A percentile compares a stretch with the other conserved stretches of the same genome.
Evolutionary conservation across 30 jellyfish, hydroid and myxozoan genomes (phyloP).

Genomic region (Haliclystus octoradiatus): DNA sequence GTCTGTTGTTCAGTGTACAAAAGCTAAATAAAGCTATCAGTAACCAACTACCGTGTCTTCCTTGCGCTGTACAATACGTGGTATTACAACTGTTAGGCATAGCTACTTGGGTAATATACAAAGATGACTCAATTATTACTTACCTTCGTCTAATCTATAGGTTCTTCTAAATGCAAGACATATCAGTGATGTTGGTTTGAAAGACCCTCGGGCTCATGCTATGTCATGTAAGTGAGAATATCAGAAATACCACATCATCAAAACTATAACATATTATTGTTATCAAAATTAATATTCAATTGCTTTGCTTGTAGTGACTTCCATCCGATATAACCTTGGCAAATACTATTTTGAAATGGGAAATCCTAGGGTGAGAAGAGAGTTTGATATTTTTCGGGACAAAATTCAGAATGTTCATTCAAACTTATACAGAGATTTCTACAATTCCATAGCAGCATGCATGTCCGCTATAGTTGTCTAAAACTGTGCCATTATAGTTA

Average conservation of each 20-base stretch:
- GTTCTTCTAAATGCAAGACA: conserved; percentile 41
- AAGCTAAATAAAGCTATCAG: too few relatives aligned
- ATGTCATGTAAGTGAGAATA: conserved; percentile 39
- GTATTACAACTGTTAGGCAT: too few relatives aligned
- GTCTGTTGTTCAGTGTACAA: too few relatives aligned
- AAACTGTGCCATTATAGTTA: too few relatives aligned
- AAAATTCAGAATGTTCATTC: background rate
- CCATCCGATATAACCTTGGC: conserved; percentile 62
- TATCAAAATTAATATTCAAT: background rate
- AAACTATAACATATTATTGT: background rate
- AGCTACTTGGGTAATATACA: too few relatives aligned
- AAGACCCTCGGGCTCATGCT: conserved; percentile 63
- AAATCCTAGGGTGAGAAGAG: conserved; percentile 23
- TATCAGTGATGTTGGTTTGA: conserved; percentile 75
- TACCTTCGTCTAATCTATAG: conserved; percentile 20
- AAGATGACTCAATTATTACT: too few relatives aligned
- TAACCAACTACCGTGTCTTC: too few relatives aligned
- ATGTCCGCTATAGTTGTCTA: too few relatives aligned
- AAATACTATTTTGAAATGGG: conserved; percentile 35
- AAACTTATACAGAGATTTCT: too few relatives aligned
- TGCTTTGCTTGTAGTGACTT: conserved; percentile 22
- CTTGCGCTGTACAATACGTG: too few relatives aligned
- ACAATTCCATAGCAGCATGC: too few relatives aligned
- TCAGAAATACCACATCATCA: background rate
- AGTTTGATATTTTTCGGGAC: background rate